These are phyloP conservation scores for Patella ulyssiponensis DNA, from an alignment of 2,888 invertebrate species.

Conservation along the genomic window DNA sequence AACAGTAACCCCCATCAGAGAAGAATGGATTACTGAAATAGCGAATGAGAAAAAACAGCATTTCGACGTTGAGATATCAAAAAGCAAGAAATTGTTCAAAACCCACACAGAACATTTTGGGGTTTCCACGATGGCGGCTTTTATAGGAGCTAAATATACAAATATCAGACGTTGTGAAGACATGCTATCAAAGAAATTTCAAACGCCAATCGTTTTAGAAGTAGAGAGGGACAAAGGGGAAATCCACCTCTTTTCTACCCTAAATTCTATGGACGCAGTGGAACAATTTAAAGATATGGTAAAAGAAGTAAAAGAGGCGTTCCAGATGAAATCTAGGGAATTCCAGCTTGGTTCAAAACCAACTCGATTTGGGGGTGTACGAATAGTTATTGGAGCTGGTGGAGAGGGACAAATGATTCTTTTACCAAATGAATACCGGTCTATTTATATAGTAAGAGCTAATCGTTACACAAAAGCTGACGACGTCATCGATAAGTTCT, in stretches of 20 bases:
- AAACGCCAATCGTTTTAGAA: slow-evolving; percentile 46
- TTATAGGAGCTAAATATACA: slow-evolving; percentile 52
- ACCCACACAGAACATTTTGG: slow-evolving; percentile 46
- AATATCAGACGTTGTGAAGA: slow-evolving; percentile 44
- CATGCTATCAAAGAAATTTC: slow-evolving; percentile 28
- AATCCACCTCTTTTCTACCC: slow-evolving; percentile 45
- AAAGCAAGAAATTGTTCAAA: slow-evolving; percentile 36
- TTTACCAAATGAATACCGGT: slow-evolving; percentile 51
- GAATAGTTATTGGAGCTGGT: slow-evolving; percentile 49
- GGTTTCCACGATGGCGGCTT: slow-evolving; percentile 37
- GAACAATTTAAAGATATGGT: background rate
- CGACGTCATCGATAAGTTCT: slow-evolving; percentile 34
- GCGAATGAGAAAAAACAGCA: slow-evolving; percentile 29
- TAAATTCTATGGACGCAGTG: background rate
- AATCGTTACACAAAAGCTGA: slow-evolving; percentile 24
- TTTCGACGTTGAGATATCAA: slow-evolving; percentile 39
- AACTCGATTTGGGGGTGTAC: slow-evolving; percentile 35
- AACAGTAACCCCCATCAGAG: slow-evolving; percentile 55
- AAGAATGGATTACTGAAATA: slow-evolving; percentile 45
- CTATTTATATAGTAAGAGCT: slow-evolving; percentile 40
- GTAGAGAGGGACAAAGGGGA: slow-evolving; percentile 46
- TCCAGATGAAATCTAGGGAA: slow-evolving; percentile 20
- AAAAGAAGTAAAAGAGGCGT: slow-evolving; percentile 12
- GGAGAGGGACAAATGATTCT: slow-evolving; percentile 45
- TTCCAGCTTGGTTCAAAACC: slow-evolving; percentile 30